Percentiles rank a stretch among this genome's conserved stretches.
phyloP scores from a whole-genome alignment of 2,888 invertebrate species.

The Drosophila neutralis region DNA sequence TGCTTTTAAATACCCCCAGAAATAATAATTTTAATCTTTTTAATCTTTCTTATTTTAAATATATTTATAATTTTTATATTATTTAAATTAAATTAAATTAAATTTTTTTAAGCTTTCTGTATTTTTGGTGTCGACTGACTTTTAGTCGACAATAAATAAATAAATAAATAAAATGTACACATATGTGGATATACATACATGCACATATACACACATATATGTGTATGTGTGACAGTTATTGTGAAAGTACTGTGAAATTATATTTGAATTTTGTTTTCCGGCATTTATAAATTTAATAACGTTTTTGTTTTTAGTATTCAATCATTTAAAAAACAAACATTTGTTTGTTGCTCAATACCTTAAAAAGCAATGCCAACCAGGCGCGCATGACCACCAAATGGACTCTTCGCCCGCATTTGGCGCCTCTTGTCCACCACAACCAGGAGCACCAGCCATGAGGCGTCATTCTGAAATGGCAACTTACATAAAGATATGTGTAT shows the following conservation, averaged over 20 bases:
- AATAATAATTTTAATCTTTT: too few species aligned
- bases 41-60: too few species aligned
- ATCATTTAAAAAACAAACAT: conserved; percentile 69
- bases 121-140: too few species aligned
- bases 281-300: conserved; percentile 56
- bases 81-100: too few species aligned
- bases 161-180: conserved; percentile 3
- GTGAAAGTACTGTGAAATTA: conserved; percentile 72
- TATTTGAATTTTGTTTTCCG: conserved; percentile 42
- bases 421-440: conserved; percentile 38
- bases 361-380: conserved; percentile 75
- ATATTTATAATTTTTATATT: too few species aligned
- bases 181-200: conserved; percentile 24
- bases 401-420: conserved; percentile 14
- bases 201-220: conserved; percentile 29
- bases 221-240: conserved; percentile 48
- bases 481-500: background rate
- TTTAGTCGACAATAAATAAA: too few species aligned
- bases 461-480: conserved; percentile 11
- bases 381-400: conserved; percentile 62
- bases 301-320: conserved; percentile 35
- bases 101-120: too few species aligned
- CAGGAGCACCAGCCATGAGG: conserved; percentile 41
- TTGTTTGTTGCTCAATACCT: conserved; percentile 64
- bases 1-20: too few species aligned